Conservation (phyloP, 2,113 vertebrate species). For the Pedionomus torquatus region DNA sequence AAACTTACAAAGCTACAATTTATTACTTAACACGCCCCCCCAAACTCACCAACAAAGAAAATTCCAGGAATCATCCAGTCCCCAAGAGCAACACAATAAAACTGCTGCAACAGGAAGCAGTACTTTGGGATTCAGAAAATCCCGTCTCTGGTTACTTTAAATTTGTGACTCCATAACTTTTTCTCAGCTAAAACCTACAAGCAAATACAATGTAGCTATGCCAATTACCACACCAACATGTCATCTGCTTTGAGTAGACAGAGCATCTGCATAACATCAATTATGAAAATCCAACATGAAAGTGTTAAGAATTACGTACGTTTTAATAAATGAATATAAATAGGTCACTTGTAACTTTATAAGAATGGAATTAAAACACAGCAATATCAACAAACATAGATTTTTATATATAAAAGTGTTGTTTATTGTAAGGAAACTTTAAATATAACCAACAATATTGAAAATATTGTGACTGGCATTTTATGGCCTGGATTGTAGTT, state of each 20-base stretch:
- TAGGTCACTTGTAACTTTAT: not conserved
- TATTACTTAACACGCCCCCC: not conserved
- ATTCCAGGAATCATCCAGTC: not conserved
- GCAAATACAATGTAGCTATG: not conserved
- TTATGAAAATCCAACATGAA: not conserved
- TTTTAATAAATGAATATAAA: conserved; percentile 9
- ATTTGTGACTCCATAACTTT: not conserved
- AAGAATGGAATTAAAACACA: conserved; percentile 8
- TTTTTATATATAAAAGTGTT: conserved; percentile 85
- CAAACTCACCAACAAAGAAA: not conserved
- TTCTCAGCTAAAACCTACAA: not conserved
- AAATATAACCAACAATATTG: conserved; percentile 86
- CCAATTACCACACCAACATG: not conserved
- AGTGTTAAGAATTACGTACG: not conserved
- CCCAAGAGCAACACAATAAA: not conserved
- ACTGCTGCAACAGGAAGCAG: not conserved
- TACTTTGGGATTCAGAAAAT: not conserved
- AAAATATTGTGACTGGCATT: conserved; percentile 81
- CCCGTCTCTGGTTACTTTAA: not conserved
- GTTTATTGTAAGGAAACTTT: conserved; percentile 96
- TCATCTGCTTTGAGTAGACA: not conserved
- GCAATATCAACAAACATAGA: not conserved
- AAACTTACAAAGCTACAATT: not conserved
- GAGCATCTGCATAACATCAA: not conserved
- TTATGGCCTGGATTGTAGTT: conserved; percentile 76